Conservation (phyloP, 1,140 invertebrate species). For the Lepidostoma basale region DNA sequence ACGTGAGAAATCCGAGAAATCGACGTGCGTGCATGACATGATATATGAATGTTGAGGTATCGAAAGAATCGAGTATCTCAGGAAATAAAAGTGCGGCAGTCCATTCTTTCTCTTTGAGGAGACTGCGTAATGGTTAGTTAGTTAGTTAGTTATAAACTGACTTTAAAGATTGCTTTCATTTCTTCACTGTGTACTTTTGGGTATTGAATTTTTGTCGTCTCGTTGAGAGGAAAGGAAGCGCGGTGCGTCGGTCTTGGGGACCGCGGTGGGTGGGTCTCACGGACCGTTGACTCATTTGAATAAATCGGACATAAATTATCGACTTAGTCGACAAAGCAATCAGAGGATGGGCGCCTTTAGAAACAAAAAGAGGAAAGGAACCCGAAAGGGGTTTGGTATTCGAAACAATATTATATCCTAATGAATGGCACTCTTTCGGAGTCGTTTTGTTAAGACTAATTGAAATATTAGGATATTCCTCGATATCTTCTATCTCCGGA, state of each 20-base stretch:
- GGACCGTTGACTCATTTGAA: slow-evolving; percentile 41
- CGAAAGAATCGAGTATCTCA: no score
- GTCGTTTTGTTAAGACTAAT: slow-evolving; percentile 3
- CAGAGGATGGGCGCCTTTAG: slow-evolving; percentile 29
- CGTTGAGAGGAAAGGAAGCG: no score
- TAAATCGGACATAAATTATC: slow-evolving; percentile 45
- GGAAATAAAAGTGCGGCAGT: no score
- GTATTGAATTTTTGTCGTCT: no score
- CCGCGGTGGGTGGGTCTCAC: background rate
- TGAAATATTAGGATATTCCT: slow-evolving; percentile 21
- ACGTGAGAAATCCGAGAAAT: no score
- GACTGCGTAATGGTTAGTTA: no score
- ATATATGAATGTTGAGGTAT: no score
- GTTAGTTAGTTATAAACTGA: no score
- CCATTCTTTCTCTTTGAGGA: no score
- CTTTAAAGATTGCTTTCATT: no score
- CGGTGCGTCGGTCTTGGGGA: background rate
- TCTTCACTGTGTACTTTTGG: no score
- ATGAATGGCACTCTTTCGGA: slow-evolving; percentile 1
- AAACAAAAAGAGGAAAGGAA: slow-evolving; percentile 11
- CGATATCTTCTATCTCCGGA: background rate
- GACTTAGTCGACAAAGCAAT: slow-evolving; percentile 39
- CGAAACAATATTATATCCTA: slow-evolving; percentile 18
- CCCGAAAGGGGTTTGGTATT: background rate
- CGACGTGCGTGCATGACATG: no score